Conservation (phyloP, 2,113 vertebrate species). For the Neopipo cinnamomea region DNA sequence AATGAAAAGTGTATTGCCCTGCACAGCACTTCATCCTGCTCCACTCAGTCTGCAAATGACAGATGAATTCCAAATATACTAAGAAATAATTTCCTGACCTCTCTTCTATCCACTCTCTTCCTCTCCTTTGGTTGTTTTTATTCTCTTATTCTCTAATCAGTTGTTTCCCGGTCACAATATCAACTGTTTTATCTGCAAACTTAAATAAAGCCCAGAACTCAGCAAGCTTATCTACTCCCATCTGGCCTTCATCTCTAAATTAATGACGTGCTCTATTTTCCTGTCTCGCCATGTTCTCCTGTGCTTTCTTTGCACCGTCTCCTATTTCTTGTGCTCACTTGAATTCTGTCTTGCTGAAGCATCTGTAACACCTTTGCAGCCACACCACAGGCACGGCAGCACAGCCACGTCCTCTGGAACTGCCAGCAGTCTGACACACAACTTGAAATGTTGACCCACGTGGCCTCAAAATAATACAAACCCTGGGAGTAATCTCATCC, state of each 20-base stretch:
- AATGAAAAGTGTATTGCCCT: not conserved
- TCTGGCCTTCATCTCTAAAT: not conserved
- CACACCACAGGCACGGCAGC: not conserved
- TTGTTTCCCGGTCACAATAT: not conserved
- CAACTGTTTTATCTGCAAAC: not conserved
- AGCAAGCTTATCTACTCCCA: not conserved
- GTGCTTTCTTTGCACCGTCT: not conserved
- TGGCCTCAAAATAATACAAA: not conserved
- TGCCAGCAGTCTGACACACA: not conserved
- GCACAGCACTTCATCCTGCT: not conserved
- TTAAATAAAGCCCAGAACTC: not conserved
- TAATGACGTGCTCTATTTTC: not conserved
- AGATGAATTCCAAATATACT: not conserved
- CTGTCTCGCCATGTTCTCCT: not conserved
- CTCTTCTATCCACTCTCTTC: not conserved
- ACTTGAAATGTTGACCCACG: not conserved
- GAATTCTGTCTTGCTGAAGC: not conserved
- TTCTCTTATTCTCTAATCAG: not conserved
- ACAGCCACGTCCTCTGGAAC: not conserved
- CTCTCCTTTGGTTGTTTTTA: not conserved
- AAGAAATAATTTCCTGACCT: not conserved
- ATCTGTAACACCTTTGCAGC: not conserved
- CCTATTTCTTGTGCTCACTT: not conserved
- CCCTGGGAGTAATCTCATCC: not conserved
- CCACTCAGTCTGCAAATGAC: not conserved